Evolutionary conservation across 2,797 vertebrate species (phyloP).

Genomic region (Siniperca undulata): DNA sequence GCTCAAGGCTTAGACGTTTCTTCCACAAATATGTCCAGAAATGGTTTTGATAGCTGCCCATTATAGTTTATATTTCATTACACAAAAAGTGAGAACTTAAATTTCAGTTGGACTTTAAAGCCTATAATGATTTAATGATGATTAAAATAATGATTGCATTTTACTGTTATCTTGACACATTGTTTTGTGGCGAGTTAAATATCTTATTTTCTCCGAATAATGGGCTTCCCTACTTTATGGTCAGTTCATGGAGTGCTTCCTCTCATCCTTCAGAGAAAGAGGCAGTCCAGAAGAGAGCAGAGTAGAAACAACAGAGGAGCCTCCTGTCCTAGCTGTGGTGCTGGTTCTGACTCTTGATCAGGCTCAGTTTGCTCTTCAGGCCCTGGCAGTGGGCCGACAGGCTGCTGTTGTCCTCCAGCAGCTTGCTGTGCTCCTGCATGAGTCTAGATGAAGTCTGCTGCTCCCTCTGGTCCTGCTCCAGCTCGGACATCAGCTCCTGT

Average conservation of each 20-base stretch:
- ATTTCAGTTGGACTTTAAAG: background rate
- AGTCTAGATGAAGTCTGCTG: constrained; percentile 95
- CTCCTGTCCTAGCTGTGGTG: constrained; percentile 60
- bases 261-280: background rate
- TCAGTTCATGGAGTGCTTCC: constrained; percentile 24
- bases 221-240: background rate
- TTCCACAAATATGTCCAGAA: background rate
- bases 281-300: too few relatives aligned
- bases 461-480: constrained; percentile 98
- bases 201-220: background rate
- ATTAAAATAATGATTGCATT: background rate
- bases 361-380: constrained; percentile 94
- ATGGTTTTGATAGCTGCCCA: background rate
- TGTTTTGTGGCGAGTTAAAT: too few relatives aligned
- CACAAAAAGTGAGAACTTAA: background rate
- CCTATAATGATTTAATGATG: background rate
- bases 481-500: constrained; percentile 92
- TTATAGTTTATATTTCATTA: background rate
- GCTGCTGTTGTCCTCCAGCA: constrained; percentile 96
- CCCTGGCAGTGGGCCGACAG: constrained; percentile 92
- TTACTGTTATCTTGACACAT: background rate
- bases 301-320: background rate
- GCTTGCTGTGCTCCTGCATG: constrained; percentile 96
- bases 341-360: constrained; percentile 93
- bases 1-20: background rate